Evolutionary conservation across 1,140 invertebrate species (phyloP), one percentile per base, ranked within the genome.

Genomic region (Ips nitidus): DNA sequence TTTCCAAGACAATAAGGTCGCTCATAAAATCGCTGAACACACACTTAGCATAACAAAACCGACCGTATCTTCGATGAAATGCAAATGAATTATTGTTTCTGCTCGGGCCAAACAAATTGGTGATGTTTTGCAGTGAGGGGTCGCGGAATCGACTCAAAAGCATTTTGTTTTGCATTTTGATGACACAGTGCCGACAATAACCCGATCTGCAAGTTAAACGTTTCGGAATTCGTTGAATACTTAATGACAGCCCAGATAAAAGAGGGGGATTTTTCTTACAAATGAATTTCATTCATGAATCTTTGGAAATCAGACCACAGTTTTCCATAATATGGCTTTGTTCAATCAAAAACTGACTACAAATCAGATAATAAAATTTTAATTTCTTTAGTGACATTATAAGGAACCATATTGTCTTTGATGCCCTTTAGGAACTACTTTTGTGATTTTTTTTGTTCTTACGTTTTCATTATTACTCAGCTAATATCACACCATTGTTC

Each of bases 141-240:
- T 59, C 57, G 41, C 39, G 41, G 42, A 41, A 59, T 41, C 41
- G 8, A 61, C 6, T 61, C 42, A 61, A 61, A 61, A 47, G 59
- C 59, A 61, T 61, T 61, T 61, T 61, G 59, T 61, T 61, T 61
- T 61, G 59, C 59, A 61, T 61, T 61, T 61, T 61, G 59, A 61
- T 61, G 59, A 61, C 59, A 61, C 43, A 59, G 57, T 47, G 41
- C 59, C 43, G 37, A 50, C 59, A 61, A 61, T 61, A 50, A 61
- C 41, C 59, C 50, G 59, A 61, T 61, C 59, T 61, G 59, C 59
- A 61, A 61, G 59, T 61, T 61, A 61, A 61, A 61, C 59, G 43
- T 61, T 61, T 61, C 38, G 42, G 43, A 61, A 61, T 61, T 47
- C 59, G 59, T 47, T 61, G 59, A 61, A 61, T 61, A 61, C 59